phyloP scores from a whole-genome alignment of 2,888 invertebrate species.

The Mimas tiliae region DNA sequence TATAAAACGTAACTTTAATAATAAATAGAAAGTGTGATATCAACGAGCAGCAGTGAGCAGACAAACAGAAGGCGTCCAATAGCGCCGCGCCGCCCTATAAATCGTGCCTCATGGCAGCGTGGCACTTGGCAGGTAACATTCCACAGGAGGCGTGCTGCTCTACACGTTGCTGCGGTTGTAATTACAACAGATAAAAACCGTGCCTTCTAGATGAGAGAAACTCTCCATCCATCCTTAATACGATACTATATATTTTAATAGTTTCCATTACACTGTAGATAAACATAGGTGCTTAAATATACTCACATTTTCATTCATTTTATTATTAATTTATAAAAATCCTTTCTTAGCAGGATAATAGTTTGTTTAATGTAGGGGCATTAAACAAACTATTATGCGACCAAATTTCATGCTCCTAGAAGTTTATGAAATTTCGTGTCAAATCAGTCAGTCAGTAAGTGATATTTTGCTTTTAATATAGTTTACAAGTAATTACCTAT shows the following conservation, averaged over 20 bases:
- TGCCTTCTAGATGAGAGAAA: slow-evolving; percentile 51
- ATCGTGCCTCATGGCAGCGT: slow-evolving; percentile 51
- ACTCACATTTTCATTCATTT: too few relatives aligned
- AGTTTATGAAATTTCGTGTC: too few relatives aligned
- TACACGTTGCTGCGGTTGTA: slow-evolving; percentile 43
- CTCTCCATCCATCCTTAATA: slow-evolving; percentile 44
- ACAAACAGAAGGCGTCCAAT: slow-evolving; percentile 37
- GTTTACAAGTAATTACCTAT: too few relatives aligned
- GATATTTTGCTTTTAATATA: too few relatives aligned
- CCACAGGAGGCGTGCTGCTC: slow-evolving; percentile 46
- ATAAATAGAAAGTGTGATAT: slow-evolving; percentile 15
- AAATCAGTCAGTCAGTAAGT: too few relatives aligned
- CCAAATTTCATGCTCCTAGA: too few relatives aligned
- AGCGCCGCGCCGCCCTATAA: slow-evolving; percentile 39
- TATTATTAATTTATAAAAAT: too few relatives aligned
- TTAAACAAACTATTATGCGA: too few relatives aligned
- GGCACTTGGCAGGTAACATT: slow-evolving; percentile 62
- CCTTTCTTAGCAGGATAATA: too few relatives aligned
- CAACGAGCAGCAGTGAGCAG: slow-evolving; percentile 5
- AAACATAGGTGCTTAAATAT: neutral
- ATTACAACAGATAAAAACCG: slow-evolving; percentile 62
- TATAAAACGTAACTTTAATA: neutral
- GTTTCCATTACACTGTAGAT: slow-evolving; percentile 15
- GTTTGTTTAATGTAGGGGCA: too few relatives aligned
- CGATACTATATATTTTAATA: slow-evolving; percentile 25